Base-by-base conservation (phyloP, 2,113 vertebrate species). In the Himantopus leucocephalus region DNA sequence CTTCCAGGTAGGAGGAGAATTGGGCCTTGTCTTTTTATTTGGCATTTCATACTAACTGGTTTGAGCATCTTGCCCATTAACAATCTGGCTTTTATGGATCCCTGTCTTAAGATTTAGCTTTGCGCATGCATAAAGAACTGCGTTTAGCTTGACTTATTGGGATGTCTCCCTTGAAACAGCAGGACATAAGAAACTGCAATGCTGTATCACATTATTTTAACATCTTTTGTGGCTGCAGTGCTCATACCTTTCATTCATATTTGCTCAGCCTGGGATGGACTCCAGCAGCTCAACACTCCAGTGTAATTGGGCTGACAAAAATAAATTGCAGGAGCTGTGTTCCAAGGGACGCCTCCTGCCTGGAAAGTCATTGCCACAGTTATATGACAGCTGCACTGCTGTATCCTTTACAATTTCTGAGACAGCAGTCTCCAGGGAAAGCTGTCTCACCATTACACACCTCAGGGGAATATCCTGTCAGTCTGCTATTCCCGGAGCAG, bases 231-330 rank as follows among this genome's bases (percentile, higher is more conserved):
- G 35, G 27, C 66, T 90, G 24, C 34, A 73, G 6, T 41, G 24
- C 10, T 96, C 14, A 32, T 87, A 75, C 27, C 30, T 97, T 93
- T 96, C 70, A 82, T 96, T 96, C 93, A 76, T 88, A 70, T 48
- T 95, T 93, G 4, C 39, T 48, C 45, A 94, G 70, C 48, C 87
- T 94, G 81, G 93, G 74, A 87, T 2, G 8, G 55, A 73, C 32
- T 93, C 77, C 90, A 96, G 74, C 34, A 93, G 58, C 70, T 94
- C 66, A 91, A 82, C 43, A 39, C n/a, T 77, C 29, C 43, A 19
- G 13, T 0, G 1, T 82, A 91, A 91, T 95, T 93, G 87, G 77
- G 29, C 66, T 95, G 90, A 85, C 84, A 94, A 90, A 96, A 96
- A 85, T 95, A 93, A 88, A 91, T 87, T 79, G 81, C 66, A 82